Evolutionary conservation across 2,888 invertebrate genomes (phyloP).

Genomic region (Galerucella calmariensis): DNA sequence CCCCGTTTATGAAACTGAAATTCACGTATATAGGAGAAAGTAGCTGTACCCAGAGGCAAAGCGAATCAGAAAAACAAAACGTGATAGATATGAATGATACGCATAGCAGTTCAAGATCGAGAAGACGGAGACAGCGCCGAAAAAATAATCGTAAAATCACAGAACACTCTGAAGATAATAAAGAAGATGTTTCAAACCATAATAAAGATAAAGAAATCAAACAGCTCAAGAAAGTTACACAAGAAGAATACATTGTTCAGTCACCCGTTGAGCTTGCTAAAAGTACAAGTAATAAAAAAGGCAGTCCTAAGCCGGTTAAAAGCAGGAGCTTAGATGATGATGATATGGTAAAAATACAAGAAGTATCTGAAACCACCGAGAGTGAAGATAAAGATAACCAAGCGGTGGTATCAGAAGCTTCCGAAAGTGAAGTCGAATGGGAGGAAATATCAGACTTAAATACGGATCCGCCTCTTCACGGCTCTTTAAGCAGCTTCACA

Average conservation of each 20-base stretch:
- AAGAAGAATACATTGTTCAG: constrained; percentile 60
- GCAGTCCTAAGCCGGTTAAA: constrained; percentile 51
- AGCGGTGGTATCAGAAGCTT: constrained; percentile 71
- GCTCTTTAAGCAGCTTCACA: constrained; percentile 62
- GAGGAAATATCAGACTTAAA: constrained; percentile 67
- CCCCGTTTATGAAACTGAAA: constrained; percentile 35
- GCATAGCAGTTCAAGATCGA: constrained; percentile 45
- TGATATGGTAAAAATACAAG: constrained; percentile 61
- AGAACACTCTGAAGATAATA: constrained; percentile 40
- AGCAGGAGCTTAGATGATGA: constrained; percentile 63
- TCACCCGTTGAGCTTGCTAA: constrained; percentile 55
- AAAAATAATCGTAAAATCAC: constrained; percentile 40
- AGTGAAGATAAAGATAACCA: constrained; percentile 60
- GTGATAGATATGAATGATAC: constrained; percentile 46
- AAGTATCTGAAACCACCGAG: constrained; percentile 59
- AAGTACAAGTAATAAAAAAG: constrained; percentile 32
- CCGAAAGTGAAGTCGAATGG: constrained; percentile 72
- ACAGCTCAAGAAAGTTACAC: constrained; percentile 30
- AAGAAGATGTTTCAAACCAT: constrained; percentile 33
- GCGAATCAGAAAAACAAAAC: constrained; percentile 25
- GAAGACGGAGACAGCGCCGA: constrained; percentile 47
- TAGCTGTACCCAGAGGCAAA: constrained; percentile 27
- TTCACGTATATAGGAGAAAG: constrained; percentile 40
- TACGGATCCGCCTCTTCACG: constrained; percentile 59
- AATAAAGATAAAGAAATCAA: constrained; percentile 7